Percentiles rank a stretch among this genome's conserved stretches.
phyloP scores from a whole-genome alignment of 1,140 invertebrate genomes.

The Tetraneura akinire region DNA sequence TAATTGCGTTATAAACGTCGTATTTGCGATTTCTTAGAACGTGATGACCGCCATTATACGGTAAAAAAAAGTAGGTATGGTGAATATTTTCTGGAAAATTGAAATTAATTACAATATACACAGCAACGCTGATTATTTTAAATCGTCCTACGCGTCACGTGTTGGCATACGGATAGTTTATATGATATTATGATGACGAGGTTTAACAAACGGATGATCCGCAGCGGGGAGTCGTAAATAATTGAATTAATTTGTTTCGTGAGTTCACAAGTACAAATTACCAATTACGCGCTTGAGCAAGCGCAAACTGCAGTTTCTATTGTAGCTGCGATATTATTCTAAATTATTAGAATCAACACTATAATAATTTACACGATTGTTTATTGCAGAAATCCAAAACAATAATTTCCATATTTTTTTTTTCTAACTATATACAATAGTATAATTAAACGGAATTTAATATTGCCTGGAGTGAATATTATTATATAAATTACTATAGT shows the following conservation, averaged over 20 bases:
- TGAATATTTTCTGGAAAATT: no score
- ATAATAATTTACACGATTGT: background rate
- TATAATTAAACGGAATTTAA: no score
- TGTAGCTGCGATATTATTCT: background rate
- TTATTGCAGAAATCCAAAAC: background rate
- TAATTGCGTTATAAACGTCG: no score
- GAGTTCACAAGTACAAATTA: slow-evolving; percentile 2
- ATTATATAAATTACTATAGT: no score
- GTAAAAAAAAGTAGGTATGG: no score
- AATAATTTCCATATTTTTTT: no score
- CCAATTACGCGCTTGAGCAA: background rate
- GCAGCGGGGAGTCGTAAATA: slow-evolving; percentile 12
- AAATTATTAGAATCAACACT: background rate
- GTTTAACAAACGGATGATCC: slow-evolving; percentile 24
- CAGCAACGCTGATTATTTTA: slow-evolving; percentile 15
- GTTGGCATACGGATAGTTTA: background rate
- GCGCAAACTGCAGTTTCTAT: background rate
- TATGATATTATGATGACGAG: no score
- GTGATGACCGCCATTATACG: no score
- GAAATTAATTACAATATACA: no score
- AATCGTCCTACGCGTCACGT: slow-evolving; percentile 5
- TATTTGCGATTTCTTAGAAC: no score
- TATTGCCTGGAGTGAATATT: no score
- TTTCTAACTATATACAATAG: no score
- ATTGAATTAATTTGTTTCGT: slow-evolving; percentile 16